These are phyloP conservation scores for Drosophila borborema DNA, from an alignment of 2,888 invertebrate genomes.

Conservation along the genomic window DNA sequence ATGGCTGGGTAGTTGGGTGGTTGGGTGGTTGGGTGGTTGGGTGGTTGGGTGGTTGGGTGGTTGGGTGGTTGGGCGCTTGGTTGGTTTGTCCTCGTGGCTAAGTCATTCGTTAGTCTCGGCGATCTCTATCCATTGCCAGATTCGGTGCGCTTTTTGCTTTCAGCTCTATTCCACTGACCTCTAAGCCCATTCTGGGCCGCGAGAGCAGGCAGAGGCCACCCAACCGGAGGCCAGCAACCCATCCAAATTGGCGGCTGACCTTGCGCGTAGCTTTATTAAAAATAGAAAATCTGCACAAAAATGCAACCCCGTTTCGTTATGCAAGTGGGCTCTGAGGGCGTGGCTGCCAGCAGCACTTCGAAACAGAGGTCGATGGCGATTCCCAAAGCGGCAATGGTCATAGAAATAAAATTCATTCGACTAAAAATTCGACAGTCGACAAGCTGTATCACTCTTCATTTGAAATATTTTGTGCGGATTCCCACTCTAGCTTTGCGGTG, in stretches of 20 bases:
- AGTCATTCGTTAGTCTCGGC: constrained; percentile 25
- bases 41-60: too few species aligned
- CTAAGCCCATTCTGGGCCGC: constrained; percentile 11
- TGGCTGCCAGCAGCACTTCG: constrained; percentile 11
- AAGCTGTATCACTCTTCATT: constrained; percentile 8
- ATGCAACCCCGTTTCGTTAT: constrained; percentile 18
- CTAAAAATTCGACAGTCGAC: background rate
- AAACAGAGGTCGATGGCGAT: constrained; percentile 27
- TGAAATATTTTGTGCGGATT: constrained; percentile 2
- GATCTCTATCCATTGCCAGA: constrained; percentile 12
- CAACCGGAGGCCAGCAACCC: constrained; percentile 13
- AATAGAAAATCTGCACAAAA: constrained; percentile 54
- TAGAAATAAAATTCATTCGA: constrained; percentile 8
- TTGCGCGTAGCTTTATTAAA: constrained; percentile 64
- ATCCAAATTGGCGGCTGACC: constrained; percentile 59
- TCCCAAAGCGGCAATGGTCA: constrained; percentile 5
- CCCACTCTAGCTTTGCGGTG: background rate
- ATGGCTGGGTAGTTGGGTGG: background rate
- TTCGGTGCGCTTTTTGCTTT: constrained; percentile 33
- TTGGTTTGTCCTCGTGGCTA: constrained; percentile 19
- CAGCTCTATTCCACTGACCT: constrained; percentile 14
- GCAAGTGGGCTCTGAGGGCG: background rate
- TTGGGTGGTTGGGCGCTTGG: background rate
- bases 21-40: background rate
- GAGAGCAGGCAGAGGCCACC: constrained; percentile 1